phyloP scores from a whole-genome alignment of 2,888 invertebrate species.

The Phengaris arion region DNA sequence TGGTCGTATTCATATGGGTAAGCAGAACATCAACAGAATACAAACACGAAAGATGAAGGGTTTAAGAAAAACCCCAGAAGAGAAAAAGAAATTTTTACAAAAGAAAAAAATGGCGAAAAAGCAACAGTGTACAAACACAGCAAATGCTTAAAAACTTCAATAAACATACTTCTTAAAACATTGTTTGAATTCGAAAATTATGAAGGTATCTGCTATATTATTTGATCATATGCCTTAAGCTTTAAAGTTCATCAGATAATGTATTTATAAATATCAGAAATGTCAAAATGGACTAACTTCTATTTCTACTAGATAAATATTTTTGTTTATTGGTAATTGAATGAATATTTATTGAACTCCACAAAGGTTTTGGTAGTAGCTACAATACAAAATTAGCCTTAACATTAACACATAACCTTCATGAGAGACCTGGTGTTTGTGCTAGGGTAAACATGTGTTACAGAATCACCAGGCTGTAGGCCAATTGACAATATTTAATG shows the following conservation, averaged over 20 bases:
- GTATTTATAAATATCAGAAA: not conserved
- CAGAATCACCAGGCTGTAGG: no score
- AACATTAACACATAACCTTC: no score
- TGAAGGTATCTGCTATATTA: no score
- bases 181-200: not conserved
- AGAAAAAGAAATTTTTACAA: conserved; percentile 80
- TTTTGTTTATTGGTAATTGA: no score
- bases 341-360: no score
- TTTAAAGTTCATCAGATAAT: not conserved
- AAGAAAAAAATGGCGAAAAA: conserved; percentile 70
- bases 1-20: conserved; percentile 95
- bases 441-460: no score
- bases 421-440: no score
- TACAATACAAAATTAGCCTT: no score
- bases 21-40: conserved; percentile 89
- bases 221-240: no score
- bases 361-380: no score
- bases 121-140: conserved; percentile 50
- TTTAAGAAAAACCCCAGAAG: conserved; percentile 85
- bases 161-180: conserved; percentile 42
- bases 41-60: conserved; percentile 96
- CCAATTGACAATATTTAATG: no score
- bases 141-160: conserved; percentile 42
- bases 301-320: not conserved
- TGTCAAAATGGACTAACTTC: not conserved